Evolutionary conservation across 1,140 invertebrate species (phyloP), one percentile per base, ranked within the genome.

Genomic region (Philopotamus ludificatus): DNA sequence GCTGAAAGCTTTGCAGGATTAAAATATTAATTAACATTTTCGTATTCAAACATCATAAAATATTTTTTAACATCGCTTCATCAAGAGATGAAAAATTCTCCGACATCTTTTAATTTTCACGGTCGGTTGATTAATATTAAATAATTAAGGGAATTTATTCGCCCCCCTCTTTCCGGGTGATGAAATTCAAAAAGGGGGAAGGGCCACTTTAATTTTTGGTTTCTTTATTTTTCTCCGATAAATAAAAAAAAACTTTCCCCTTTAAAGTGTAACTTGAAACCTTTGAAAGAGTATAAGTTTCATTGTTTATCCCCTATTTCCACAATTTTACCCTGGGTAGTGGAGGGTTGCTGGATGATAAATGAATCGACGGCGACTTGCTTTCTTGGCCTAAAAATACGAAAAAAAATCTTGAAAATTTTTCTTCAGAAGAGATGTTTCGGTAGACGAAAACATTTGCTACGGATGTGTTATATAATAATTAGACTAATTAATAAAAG

Each of bases 241-340:
- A 47, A 47, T 47, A 20, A 16, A 39, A 39, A 39, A n/a, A 15
- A 15, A 15, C 10, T 20, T 15, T 15, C 44, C 4, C 10, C 44
- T 12, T 3, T 7, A 20, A 20, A 47, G 44, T 47, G 44, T 47
- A 47, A 47, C 44, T 47, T 47, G 44, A 47, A 47, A 47, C 44
- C 44, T 47, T 47, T 47, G 44, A 47, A 47, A 47, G 44, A 16
- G 44, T 47, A 20, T 47, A 47, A 47, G 44, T 47, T 47, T 47
- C 44, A 47, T 47, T 47, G 44, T 47, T 47, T 47, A 47, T 47
- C 18, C 44, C 44, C 18, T 47, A 16, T 47, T 12, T 16, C 44
- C 44, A 20, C 44, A 47, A 47, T 47, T 47, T 47, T 16, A 20
- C 44, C 44, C 44, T 7, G 44, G 8, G 18, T 8, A 16, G 44